phyloP scores from a whole-genome alignment of 1,140 invertebrate genomes.

The Stegodyphus dumicola region DNA sequence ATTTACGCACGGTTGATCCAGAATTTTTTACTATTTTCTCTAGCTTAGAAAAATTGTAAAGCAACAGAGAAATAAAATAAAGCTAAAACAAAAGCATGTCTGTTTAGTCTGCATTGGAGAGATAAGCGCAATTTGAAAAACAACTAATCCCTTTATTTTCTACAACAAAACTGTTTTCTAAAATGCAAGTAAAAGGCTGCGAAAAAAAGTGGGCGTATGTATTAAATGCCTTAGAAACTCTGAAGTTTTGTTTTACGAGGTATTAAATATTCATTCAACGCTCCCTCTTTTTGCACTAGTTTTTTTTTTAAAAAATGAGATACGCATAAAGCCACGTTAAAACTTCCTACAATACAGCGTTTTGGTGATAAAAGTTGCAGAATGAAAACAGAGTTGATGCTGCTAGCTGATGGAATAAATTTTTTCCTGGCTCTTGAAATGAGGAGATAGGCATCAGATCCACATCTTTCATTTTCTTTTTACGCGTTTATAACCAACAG shows the following conservation, averaged over 20 bases:
- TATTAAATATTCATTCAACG: constrained; percentile 22
- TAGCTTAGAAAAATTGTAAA: background rate
- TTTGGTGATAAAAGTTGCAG: too few species aligned
- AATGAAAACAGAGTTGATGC: too few species aligned
- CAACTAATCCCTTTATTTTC: constrained; percentile 28
- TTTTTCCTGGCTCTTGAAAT: background rate
- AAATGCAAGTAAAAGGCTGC: background rate
- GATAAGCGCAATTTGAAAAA: constrained; percentile 38
- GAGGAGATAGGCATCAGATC: background rate
- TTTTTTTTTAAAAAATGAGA: background rate
- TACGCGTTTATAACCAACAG: too few species aligned
- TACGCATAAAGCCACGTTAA: too few species aligned
- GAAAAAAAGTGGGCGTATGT: background rate
- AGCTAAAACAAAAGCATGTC: background rate
- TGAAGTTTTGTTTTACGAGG: constrained; percentile 17
- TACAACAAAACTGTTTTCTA: constrained; percentile 16
- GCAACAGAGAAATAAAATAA: background rate
- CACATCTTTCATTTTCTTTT: too few species aligned
- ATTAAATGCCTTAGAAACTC: too few species aligned
- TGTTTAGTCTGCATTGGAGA: constrained; percentile 10
- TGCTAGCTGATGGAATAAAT: background rate
- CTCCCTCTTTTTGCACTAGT: background rate
- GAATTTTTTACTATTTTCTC: background rate
- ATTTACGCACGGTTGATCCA: background rate
- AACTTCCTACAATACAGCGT: too few species aligned